These are phyloP conservation scores for Drosophila flavopinicola DNA, from an alignment of 2,888 invertebrate species.

Conservation along the genomic window DNA sequence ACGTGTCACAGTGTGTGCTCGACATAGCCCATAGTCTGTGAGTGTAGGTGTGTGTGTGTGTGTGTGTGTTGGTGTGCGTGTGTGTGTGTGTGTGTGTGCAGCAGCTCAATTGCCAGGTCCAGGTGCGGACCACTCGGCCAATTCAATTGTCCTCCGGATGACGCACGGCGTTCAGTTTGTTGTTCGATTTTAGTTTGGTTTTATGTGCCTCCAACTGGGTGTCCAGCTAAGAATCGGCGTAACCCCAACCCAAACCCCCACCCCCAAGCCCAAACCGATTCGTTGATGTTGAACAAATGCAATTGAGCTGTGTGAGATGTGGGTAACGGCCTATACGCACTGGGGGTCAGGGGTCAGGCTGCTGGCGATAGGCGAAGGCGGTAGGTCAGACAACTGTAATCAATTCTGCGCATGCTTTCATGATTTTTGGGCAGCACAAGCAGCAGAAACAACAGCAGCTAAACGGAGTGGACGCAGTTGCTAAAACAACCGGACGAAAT, in stretches of 20 bases:
- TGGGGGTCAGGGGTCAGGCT: not conserved
- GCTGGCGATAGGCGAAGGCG: not conserved
- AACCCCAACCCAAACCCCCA: not conserved
- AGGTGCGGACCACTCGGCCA: slow-evolving; percentile 49
- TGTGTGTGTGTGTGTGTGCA: not conserved
- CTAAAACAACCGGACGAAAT: not conserved
- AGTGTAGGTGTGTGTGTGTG: not conserved
- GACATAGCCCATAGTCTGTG: slow-evolving; percentile 10
- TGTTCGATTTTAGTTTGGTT: slow-evolving; percentile 57
- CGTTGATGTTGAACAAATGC: slow-evolving; percentile 65
- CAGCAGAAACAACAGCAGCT: not conserved
- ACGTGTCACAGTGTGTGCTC: slow-evolving; percentile 31
- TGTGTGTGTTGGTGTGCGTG: not conserved
- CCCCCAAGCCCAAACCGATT: slow-evolving; percentile 17
- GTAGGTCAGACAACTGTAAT: slow-evolving; percentile 41
- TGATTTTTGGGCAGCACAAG: slow-evolving; percentile 30
- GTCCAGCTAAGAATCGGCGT: slow-evolving; percentile 7
- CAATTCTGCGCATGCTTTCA: slow-evolving; percentile 46
- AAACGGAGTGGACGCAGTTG: not conserved
- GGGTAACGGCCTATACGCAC: not conserved
- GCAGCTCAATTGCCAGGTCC: slow-evolving; percentile 31
- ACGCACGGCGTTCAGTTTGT: slow-evolving; percentile 54
- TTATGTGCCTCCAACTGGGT: slow-evolving; percentile 25
- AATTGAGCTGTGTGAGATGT: slow-evolving; percentile 45
- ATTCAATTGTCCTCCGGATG: slow-evolving; percentile 63